Evolutionary conservation across 2,797 vertebrate species (phyloP), one percentile per base, ranked within the genome.

Genomic region (Hozukius guyotensis): DNA sequence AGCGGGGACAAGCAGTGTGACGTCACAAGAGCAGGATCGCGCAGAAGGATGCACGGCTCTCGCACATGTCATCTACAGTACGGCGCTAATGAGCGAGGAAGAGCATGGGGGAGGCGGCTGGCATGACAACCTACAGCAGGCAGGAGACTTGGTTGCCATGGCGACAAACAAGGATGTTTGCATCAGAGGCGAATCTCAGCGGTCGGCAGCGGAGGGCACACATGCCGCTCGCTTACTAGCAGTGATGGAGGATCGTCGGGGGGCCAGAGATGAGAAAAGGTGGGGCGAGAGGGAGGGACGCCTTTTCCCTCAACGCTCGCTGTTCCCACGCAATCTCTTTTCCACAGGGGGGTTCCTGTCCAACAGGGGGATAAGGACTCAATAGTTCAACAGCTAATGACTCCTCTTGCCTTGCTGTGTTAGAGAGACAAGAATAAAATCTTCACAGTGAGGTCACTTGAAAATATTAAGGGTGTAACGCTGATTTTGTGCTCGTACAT

Each of bases 91-190:
- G 84, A 82, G 81, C 78, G 77, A 90, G 88, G 90, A 81, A 85
- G 88, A 80, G 85, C 72, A 83, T 14, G 68, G 81, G 85, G 81
- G 87, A 75, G 85, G 84, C 38, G 69, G 88, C 88, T 90, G 92
- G 92, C 89, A 93, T 94, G 93, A 94, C 93, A 94, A 94, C 92
- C 92, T 93, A 92, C 86, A 90, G 89, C 84, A 89, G 91, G 84
- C 92, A 91, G 90, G 87, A 94, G 92, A 93, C 92, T 94, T 84
- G 93, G 96, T 96, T 94, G 87, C 94, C 93, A 96, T 96, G 95
- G 93, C 38, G 92, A 96, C 94, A 89, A 94, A 95, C 92, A 89
- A 93, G 94, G 92, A 95, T 95, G 95, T 96, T 96, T 95, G 95
- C 92, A 95, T 95, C 92, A 88, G 88, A 94, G 91, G 85, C 77